A percentile compares a stretch with the other conserved stretches of the same genome.
Evolutionary conservation across 2,797 vertebrate genomes (phyloP).

Genomic region (Periparus ater): DNA sequence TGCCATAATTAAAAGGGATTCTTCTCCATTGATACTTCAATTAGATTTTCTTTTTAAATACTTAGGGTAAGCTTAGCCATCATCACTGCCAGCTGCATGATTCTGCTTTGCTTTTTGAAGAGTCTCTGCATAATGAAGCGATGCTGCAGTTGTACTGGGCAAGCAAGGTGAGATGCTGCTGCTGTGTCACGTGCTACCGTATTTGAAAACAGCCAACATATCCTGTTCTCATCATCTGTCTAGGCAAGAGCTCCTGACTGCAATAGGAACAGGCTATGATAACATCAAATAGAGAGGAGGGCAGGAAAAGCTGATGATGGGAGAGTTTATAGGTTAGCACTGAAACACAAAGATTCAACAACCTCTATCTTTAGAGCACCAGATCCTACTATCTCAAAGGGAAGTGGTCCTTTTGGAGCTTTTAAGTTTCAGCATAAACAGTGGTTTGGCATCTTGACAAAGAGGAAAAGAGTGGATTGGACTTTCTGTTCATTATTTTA

Average conservation of each 20-base stretch:
- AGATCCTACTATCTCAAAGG: not conserved
- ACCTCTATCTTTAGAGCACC: not conserved
- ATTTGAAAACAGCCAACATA: not conserved
- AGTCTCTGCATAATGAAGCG: not conserved
- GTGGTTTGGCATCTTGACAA: not conserved
- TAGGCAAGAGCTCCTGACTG: not conserved
- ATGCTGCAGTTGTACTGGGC: not conserved
- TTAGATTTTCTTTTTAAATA: not conserved
- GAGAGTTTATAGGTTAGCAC: not conserved
- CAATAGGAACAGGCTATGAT: not conserved
- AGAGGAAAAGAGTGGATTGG: not conserved
- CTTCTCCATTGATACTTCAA: not conserved
- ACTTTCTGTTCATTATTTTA: not conserved
- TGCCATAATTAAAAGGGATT: not conserved
- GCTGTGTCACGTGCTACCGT: not conserved
- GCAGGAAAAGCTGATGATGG: not conserved
- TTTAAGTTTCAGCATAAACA: not conserved
- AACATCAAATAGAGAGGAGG: not conserved
- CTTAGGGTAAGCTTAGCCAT: not conserved
- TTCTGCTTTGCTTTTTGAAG: not conserved
- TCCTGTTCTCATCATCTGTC: not conserved
- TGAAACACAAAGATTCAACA: not conserved
- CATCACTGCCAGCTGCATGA: not conserved
- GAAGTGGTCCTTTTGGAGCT: not conserved
- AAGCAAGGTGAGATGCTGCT: not conserved